A percentile compares a stretch with the other conserved stretches of the same genome.
These are phyloP conservation scores for Gymnothorax javanicus DNA, from an alignment of 2,797 vertebrate genomes.

Conservation along the genomic window DNA sequence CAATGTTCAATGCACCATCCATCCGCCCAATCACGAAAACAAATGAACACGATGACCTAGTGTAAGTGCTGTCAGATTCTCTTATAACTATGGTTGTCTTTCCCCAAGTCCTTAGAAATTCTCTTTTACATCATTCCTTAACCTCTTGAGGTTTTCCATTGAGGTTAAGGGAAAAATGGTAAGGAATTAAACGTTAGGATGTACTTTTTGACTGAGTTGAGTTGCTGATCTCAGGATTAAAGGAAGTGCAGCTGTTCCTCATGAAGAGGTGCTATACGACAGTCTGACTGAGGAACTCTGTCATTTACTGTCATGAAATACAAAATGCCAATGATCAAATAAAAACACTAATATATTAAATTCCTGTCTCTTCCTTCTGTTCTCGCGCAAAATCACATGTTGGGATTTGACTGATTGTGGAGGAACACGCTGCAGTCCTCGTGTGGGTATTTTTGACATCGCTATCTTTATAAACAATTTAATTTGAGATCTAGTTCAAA, in stretches of 20 bases:
- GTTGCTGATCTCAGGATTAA: background rate
- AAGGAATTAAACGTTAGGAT: too few species aligned
- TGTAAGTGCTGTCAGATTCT: too few species aligned
- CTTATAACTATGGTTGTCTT: too few species aligned
- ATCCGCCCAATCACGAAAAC: too few species aligned
- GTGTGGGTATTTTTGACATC: background rate
- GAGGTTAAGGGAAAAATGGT: too few species aligned
- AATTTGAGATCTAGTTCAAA: background rate
- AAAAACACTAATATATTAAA: slow-evolving; percentile 58
- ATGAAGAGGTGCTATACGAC: background rate
- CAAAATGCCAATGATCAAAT: slow-evolving; percentile 67
- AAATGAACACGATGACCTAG: too few species aligned
- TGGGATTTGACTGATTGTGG: background rate
- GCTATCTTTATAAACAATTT: background rate
- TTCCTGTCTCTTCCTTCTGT: background rate
- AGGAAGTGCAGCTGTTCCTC: background rate
- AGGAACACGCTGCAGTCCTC: background rate
- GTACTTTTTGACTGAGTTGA: too few species aligned
- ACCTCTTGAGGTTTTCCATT: too few species aligned
- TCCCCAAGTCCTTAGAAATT: too few species aligned
- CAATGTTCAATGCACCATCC: too few species aligned
- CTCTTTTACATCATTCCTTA: too few species aligned
- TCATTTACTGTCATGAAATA: slow-evolving; percentile 56
- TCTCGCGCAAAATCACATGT: background rate
- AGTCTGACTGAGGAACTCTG: slow-evolving; percentile 60